Conservation (phyloP, 2,888 invertebrate species). For the Coenonympha glycerion region DNA sequence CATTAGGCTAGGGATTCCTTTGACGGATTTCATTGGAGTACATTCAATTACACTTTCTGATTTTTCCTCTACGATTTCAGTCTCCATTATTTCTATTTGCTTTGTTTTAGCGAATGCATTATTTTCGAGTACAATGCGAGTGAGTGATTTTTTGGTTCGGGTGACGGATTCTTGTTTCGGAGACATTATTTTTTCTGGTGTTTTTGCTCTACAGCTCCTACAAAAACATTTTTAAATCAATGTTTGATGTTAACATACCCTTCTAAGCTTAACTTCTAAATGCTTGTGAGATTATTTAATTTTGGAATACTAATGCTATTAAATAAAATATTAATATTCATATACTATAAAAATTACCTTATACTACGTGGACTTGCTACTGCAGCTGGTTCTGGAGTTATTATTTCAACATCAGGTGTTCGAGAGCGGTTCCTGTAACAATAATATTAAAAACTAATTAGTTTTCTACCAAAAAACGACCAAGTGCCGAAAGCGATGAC, state of each 20-base stretch:
- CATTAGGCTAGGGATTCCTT: constrained; percentile 47
- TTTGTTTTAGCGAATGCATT: constrained; percentile 63
- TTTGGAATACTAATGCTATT: no score
- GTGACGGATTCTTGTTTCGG: constrained; percentile 49
- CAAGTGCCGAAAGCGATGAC: no score
- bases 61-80: constrained; percentile 36
- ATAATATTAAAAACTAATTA: neutral
- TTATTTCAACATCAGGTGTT: constrained; percentile 3
- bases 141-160: constrained; percentile 54
- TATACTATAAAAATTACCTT: neutral
- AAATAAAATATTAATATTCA: neutral
- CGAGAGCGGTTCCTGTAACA: constrained; percentile 10
- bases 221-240: neutral
- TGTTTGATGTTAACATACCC: no score
- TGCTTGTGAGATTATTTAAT: no score
- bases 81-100: constrained; percentile 40
- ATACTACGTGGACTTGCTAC: constrained; percentile 1
- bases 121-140: constrained; percentile 62
- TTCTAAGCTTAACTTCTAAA: no score
- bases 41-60: constrained; percentile 47
- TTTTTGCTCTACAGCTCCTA: constrained; percentile 58
- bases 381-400: neutral
- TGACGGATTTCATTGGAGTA: constrained; percentile 57
- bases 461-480: no score
- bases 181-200: constrained; percentile 63